Evolutionary conservation across 2,113 vertebrate genomes (phyloP), one percentile per base, ranked within the genome.

Genomic region (Gobiocypris rarus): DNA sequence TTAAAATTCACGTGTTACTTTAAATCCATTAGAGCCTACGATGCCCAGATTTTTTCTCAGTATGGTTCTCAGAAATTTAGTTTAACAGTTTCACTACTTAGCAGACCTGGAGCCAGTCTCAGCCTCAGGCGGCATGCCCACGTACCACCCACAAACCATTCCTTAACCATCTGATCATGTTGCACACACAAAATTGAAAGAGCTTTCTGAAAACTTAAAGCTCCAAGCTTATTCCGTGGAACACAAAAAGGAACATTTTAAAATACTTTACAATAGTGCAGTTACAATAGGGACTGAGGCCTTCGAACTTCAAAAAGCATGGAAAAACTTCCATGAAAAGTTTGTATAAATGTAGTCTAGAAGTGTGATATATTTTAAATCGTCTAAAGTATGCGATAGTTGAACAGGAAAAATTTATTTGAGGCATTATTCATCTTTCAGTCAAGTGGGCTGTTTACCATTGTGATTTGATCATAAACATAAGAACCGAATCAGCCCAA

Each of bases 21-120:
- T 4, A 45, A 73, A 48, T 3, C 5, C 15, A 8, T 1, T 22
- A 4, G 8, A 19, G 17, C 52, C 52, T 22, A 41, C 22, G 10
- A 73, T 48, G 69, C 41, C 41, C 41, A n/a, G 4, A n/a, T 71
- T 73, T 45, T 3, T 24, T 24, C 24, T 73, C 34, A 69, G 17
- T 34, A 69, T 73, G 11, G 41, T 26, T 73, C 38, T 38, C n/a
- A 48, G 41, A 73, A 24, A 73, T 73, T 43, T 73, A 9, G n/a
- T 73, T 73, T 73, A 48, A 73, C 41, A 48, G 41, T 73, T 73
- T 73, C 17, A n/a, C 17, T 38, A 11, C 70, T 73, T 73, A 70
- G 70, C 70, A 48, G 70, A 73, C 70, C 70, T 48, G 70, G 41
- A 73, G 70, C 41, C 41, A 73, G 70, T 73, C 70, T 48, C 70